These are phyloP conservation scores for Pocillopora damicornis DNA, from an alignment of 64 coral and sea anemone genomes.

Conservation along the genomic window DNA sequence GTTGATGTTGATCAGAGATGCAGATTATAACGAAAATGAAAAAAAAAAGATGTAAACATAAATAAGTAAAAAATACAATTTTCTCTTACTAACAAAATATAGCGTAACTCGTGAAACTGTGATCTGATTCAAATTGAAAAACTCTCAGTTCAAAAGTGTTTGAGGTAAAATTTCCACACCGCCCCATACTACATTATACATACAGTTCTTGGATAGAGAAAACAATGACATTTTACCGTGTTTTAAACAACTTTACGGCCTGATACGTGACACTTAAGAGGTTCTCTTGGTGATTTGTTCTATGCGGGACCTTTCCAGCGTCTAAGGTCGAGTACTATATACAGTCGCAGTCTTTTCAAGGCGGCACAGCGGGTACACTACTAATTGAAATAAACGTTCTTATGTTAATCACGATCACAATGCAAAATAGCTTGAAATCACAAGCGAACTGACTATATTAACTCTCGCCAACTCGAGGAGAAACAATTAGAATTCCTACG, in stretches of 20 bases:
- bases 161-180: not conserved
- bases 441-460: not conserved
- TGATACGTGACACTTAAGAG: too few relatives aligned
- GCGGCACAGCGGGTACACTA: not conserved
- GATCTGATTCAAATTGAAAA: too few relatives aligned
- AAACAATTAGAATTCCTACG: not conserved
- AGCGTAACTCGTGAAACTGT: too few relatives aligned
- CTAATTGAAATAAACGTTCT: not conserved
- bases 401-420: slow-evolving; percentile 19
- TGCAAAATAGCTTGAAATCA: not conserved
- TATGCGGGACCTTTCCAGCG: not conserved
- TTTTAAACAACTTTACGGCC: too few relatives aligned
- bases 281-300: too few relatives aligned
- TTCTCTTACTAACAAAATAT: too few relatives aligned
- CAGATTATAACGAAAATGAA: too few relatives aligned
- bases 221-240: not conserved
- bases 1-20: too few relatives aligned
- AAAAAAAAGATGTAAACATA: too few relatives aligned
- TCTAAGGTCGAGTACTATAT: not conserved
- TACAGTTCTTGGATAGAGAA: too few relatives aligned
- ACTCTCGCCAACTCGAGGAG: not conserved
- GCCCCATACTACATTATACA: not conserved
- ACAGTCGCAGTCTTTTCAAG: not conserved
- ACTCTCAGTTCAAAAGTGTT: not conserved
- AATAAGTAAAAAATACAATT: too few relatives aligned